A percentile compares a stretch with the other conserved stretches of the same genome.
These are phyloP conservation scores for Hapalemur alaotrensis DNA, from an alignment of 2,797 vertebrate species.

Conservation along the genomic window DNA sequence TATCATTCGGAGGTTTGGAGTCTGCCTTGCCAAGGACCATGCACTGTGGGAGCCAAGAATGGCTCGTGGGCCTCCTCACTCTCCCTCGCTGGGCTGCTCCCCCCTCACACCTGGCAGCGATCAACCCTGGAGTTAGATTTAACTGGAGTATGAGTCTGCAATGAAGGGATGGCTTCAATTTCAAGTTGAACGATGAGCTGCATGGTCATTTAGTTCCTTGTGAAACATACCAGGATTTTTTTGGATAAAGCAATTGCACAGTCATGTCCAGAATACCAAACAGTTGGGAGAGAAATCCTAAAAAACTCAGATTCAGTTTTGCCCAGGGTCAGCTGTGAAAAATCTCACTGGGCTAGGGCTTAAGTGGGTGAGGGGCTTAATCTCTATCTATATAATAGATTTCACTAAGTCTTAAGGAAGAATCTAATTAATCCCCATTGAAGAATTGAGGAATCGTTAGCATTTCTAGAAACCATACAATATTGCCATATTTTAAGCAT, in stretches of 20 bases:
- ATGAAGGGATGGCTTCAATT: neutral
- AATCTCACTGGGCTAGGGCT: neutral
- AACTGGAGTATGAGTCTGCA: neutral
- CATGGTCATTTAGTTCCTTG: neutral
- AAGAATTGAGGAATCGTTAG: neutral
- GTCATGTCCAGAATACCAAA: neutral
- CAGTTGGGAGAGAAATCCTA: neutral
- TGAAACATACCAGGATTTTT: neutral
- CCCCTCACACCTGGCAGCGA: constrained; percentile 36
- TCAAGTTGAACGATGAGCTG: neutral
- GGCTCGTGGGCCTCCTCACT: neutral
- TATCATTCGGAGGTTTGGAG: neutral
- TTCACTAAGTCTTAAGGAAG: neutral
- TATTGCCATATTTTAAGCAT: neutral
- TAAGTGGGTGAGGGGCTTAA: neutral
- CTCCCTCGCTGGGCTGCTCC: neutral
- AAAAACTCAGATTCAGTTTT: neutral
- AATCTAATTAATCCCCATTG: neutral
- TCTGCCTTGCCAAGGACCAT: constrained; percentile 9
- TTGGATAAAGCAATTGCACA: neutral
- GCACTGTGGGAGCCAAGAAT: neutral
- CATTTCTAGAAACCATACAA: constrained; percentile 28
- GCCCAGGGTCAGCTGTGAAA: neutral
- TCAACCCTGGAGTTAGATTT: neutral
- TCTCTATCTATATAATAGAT: neutral